Base-by-base conservation (phyloP, 2,888 invertebrate species). In the Pheosia tremula region DNA sequence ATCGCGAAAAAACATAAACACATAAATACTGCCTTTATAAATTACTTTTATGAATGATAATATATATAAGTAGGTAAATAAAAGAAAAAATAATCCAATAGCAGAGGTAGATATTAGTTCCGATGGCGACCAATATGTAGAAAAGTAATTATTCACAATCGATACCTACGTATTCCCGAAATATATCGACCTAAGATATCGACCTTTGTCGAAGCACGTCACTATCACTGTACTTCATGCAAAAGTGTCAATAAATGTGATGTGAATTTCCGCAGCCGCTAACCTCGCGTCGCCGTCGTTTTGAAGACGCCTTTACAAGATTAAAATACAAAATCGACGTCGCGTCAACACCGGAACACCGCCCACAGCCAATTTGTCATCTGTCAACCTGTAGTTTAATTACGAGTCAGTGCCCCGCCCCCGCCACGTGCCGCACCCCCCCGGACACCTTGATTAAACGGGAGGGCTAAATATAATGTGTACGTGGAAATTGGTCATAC, bases 351-450 rank as follows among this genome's bases (percentile, higher is more conserved):
- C 72, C 75, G 74, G 74, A 76, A 71, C 76, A 71, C 77, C 75
- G 78, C 71, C 79, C 82, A 77, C 82, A 72, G 79, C 71, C 87
- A 80, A 90, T 92, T 90, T 87, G 90, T 91, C 91, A 89, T 71
- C 82, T 88, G 91, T 90, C 91, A 88, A 89, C 88, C 86, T 89
- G 87, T 79, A 81, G 84, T 85, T 86, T 90, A 90, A 91, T 92
- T 90, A 86, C 89, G 70, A 71, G 66, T 67, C 62, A 68, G 66
- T 65, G 59, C 61, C 57, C 60, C 67, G 67, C 61, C 66, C 63
- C 61, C 59, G 61, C 58, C 61, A 65, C 53, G 53, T 60, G 66
- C 61, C 39, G 10, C 63, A 59, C 60, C 72, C 61, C 71, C 72
- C 77, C 72, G 74, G 80, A 80, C 87, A 90, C 91, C 91, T 90